Conservation (phyloP, 2,797 vertebrate species). For the Artibeus jamaicensis region DNA sequence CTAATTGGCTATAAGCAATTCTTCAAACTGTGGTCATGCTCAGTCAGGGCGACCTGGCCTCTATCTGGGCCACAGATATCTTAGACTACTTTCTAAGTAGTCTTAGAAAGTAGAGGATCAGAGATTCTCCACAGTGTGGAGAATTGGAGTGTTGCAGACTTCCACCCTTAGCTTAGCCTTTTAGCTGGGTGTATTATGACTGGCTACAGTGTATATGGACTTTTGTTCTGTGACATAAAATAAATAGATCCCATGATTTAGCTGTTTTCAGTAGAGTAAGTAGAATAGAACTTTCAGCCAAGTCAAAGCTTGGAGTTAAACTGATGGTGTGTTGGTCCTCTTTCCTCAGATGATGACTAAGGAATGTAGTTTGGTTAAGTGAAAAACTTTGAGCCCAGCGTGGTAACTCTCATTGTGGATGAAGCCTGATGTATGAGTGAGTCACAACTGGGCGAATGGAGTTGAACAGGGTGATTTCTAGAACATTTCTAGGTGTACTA, state of each 20-base stretch:
- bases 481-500: background rate
- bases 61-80: background rate
- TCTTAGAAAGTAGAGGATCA: too few species aligned
- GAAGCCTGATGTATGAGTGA: background rate
- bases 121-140: background rate
- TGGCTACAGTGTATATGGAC: background rate
- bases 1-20: constrained; percentile 28
- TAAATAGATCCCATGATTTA: background rate
- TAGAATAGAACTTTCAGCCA: background rate
- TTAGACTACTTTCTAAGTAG: background rate
- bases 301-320: background rate
- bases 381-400: background rate
- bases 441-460: rapidly evolving
- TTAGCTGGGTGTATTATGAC: background rate
- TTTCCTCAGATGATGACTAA: background rate
- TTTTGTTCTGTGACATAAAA: background rate
- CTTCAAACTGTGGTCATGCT: background rate
- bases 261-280: background rate
- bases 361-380: background rate
- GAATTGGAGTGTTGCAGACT: background rate
- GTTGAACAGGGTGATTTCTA: background rate
- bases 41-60: background rate
- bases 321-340: background rate
- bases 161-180: background rate
- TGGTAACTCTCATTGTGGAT: background rate